A percentile compares a stretch with the other conserved stretches of the same genome.
phyloP scores from a whole-genome alignment of 2,888 invertebrate genomes.

The Antitype chi region DNA sequence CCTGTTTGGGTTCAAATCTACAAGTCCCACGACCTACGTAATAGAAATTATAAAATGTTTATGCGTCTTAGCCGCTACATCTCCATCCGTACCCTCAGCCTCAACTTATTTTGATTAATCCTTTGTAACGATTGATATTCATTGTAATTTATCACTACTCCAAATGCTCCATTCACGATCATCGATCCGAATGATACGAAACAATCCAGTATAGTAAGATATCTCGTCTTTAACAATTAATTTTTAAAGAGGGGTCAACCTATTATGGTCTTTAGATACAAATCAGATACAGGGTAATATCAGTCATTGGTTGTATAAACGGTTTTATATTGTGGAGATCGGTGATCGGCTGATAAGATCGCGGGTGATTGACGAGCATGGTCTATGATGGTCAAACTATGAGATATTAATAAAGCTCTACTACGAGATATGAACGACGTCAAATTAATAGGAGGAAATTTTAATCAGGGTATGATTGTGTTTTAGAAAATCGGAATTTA shows the following conservation, averaged over 20 bases:
- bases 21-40: too few relatives aligned
- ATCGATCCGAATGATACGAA: slow-evolving; percentile 81
- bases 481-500: slow-evolving; percentile 6
- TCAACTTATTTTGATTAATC: slow-evolving; percentile 85
- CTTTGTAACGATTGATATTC: slow-evolving; percentile 86
- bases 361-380: slow-evolving; percentile 84
- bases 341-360: slow-evolving; percentile 85
- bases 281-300: slow-evolving; percentile 86
- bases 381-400: slow-evolving; percentile 75
- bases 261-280: slow-evolving; percentile 78
- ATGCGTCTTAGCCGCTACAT: slow-evolving; percentile 21
- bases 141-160: slow-evolving; percentile 85
- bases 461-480: slow-evolving; percentile 38
- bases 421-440: slow-evolving; percentile 61
- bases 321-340: slow-evolving; percentile 88
- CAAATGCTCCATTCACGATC: slow-evolving; percentile 87
- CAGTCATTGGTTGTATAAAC: slow-evolving; percentile 85
- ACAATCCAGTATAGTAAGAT: slow-evolving; percentile 72
- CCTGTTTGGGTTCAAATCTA: too few relatives aligned
- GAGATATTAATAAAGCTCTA: slow-evolving; percentile 78
- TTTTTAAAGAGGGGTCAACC: slow-evolving; percentile 68
- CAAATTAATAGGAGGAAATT: slow-evolving; percentile 60
- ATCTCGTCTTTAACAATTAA: slow-evolving; percentile 57
- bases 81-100: slow-evolving; percentile 62
- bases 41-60: background rate